Evolutionary conservation across 1,140 invertebrate genomes (phyloP), one percentile per base, ranked within the genome.

Genomic region (Drosophila pectinifera): DNA sequence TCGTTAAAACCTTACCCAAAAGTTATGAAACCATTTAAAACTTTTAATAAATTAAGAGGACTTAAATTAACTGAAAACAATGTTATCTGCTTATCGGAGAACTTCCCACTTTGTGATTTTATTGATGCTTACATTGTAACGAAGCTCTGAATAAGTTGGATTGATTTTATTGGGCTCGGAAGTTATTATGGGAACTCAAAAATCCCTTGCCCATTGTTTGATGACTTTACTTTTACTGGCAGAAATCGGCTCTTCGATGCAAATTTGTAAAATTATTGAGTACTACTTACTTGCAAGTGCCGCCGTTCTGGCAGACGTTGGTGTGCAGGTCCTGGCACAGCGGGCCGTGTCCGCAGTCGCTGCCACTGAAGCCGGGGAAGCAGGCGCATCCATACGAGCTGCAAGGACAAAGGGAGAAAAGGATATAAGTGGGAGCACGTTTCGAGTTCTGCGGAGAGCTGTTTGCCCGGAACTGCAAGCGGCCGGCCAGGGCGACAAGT

Each of bases 271-370:
- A 16, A 10, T 38, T 38, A 22, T n/a, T 11, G 24, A 20, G 31
- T 2, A 22, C 2, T 70, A 93, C 93, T 94, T 94, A 96, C 96
- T 95, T 95, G 94, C 96, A 97, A 39, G 94, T 95, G 65, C 95
- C 96, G 39, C 95, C 95, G 84, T 96, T 96, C 92, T 95, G 94
- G 91, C 96, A 97, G 73, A 95, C 94, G 69, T 94, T 94, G 57
- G 93, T 93, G 38, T 94, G 94, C 45, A 94, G 94, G 49, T 93
- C 92, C 36, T 94, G 93, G 89, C 96, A 97, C 41, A 96, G 93
- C 0, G 96, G 95, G 6, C 96, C 96, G 69, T 94, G 93, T 10
- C 95, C 95, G 86, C 96, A 97, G 83, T 95, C 94, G 18, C 92
- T 91, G 1, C 96, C 96, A 28, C 93, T 94, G 91, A 96, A 96